Evolutionary conservation across 2,888 invertebrate species (phyloP).

Genomic region (Mamestra brassicae): DNA sequence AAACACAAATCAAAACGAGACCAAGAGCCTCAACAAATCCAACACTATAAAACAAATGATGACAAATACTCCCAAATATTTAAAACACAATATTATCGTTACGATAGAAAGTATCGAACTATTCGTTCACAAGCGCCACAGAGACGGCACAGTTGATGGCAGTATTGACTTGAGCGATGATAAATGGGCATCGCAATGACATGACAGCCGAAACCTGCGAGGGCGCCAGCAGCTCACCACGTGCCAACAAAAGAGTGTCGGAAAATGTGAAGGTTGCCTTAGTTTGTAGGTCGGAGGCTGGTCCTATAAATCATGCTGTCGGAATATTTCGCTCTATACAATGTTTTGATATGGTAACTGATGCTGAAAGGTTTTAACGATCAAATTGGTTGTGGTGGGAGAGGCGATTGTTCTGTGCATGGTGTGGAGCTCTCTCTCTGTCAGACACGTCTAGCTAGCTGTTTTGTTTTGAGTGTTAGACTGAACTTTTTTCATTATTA

Average conservation of each 20-base stretch:
- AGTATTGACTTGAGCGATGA: constrained; percentile 87
- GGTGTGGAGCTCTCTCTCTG: background rate
- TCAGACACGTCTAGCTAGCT: too few relatives aligned
- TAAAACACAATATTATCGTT: constrained; percentile 65
- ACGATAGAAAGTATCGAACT: constrained; percentile 68
- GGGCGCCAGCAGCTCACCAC: constrained; percentile 83
- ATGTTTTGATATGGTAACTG: constrained; percentile 75
- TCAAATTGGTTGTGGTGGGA: constrained; percentile 54
- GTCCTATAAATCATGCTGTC: constrained; percentile 88
- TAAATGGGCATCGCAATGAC: constrained; percentile 88
- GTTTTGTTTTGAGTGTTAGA: too few relatives aligned
- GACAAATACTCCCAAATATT: constrained; percentile 47
- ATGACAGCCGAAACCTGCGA: constrained; percentile 88
- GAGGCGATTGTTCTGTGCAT: constrained; percentile 25
- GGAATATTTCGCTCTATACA: constrained; percentile 83
- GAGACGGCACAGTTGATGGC: constrained; percentile 86
- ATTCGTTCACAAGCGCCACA: constrained; percentile 83
- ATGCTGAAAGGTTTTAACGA: constrained; percentile 65
- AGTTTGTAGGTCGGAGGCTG: constrained; percentile 90
- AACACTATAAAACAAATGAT: constrained; percentile 48
- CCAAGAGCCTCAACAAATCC: constrained; percentile 8
- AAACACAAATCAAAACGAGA: constrained; percentile 29
- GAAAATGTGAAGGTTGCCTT: constrained; percentile 89
- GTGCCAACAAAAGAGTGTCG: constrained; percentile 89
- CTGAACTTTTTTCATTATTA: too few relatives aligned